Evolutionary conservation across 2,888 invertebrate genomes (phyloP).

Genomic region (Hirtodrosophila confusa): DNA sequence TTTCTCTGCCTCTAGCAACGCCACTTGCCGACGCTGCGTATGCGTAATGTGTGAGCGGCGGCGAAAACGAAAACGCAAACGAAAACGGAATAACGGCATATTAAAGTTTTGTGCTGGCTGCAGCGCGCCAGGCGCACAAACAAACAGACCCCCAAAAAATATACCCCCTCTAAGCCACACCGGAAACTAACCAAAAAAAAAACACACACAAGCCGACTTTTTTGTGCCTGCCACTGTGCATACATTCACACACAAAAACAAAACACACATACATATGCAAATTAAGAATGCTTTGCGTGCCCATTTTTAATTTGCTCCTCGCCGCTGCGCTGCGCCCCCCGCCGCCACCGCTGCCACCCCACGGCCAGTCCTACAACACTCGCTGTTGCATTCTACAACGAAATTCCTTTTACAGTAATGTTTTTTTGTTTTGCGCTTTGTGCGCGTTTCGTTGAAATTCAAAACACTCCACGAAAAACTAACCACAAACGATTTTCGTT

Average conservation of each 20-base stretch:
- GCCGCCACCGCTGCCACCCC: too few relatives aligned
- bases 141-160: too few relatives aligned
- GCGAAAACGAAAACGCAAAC: constrained; percentile 50
- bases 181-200: constrained; percentile 24
- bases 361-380: constrained; percentile 1
- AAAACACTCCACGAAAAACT: background rate
- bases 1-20: constrained; percentile 14
- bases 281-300: constrained; percentile 50
- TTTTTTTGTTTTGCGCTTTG: constrained; percentile 24
- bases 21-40: constrained; percentile 57
- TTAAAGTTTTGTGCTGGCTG: constrained; percentile 55
- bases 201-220: constrained; percentile 1
- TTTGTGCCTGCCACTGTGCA: too few relatives aligned
- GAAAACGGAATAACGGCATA: constrained; percentile 66
- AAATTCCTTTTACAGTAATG: constrained; percentile 30
- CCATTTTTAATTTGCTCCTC: constrained; percentile 28
- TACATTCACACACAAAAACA: constrained; percentile 11
- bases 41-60: constrained; percentile 63
- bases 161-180: background rate
- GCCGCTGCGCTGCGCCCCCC: background rate
- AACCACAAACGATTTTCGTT: constrained; percentile 21
- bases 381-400: constrained; percentile 32
- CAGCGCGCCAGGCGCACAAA: too few relatives aligned
- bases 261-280: constrained; percentile 30
- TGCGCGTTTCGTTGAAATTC: constrained; percentile 1